Evolutionary conservation across 2,888 invertebrate genomes (phyloP), one percentile per base, ranked within the genome.

Genomic region (Phengaris alcon): DNA sequence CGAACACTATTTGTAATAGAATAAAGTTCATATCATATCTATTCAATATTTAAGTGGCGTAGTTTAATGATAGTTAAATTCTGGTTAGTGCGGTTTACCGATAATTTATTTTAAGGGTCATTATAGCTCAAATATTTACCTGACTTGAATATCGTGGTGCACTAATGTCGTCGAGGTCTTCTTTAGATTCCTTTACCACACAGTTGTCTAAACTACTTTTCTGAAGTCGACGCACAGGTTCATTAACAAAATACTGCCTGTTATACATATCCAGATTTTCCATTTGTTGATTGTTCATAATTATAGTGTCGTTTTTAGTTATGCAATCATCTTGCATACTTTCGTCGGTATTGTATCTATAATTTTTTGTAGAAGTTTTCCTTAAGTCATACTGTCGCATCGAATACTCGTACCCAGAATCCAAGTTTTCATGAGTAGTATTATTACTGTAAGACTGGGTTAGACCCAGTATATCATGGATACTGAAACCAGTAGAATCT

Each of bases 401-500:
- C 69, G 69, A 69, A 70, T 70, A 57, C 15, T 70, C 55, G 69
- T 89, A 90, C 84, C 87, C 85, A n/a, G 86, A 78, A 76, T 88
- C 88, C 73, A 89, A 78, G 3, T 85, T 84, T 48, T 89, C 90
- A 78, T 88, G 88, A 75, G 77, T 64, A 75, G 80, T 84, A 3
- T 79, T 75, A 48, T 84, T 78, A 75, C 83, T 87, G 75, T 90
- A 93, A 0, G 89, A 81, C 76, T 93, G 93, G 48, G 91, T 88
- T 1, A 93, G 80, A 6, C 93, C 93, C 48, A 94, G 88, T 70
- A 94, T 94, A 72, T 93, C 94, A 73, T 94, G 94, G 75, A 94
- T 94, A 76, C 90, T 94, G 79, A 94, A 94, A 59, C 91, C 90
- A 1, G 88, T 89, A 0, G 93, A 93, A 79, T 94, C 94, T 81